Percentiles rank a stretch among this genome's conserved stretches.
Conservation (phyloP, 2,888 invertebrate species). For the Andrena camellia region DNA sequence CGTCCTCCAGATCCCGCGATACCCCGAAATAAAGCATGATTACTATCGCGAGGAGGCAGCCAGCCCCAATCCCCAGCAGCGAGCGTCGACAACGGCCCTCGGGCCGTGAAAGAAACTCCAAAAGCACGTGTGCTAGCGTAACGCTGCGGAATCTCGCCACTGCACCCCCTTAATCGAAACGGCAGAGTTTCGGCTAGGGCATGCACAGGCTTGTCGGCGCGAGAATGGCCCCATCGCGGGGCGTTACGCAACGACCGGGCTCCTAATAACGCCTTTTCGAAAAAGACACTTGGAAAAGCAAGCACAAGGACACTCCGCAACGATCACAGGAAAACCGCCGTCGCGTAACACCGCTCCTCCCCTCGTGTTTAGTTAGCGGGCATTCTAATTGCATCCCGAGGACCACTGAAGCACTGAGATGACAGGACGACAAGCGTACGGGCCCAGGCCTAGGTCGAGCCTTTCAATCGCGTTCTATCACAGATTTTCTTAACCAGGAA, state of each 20-base stretch:
- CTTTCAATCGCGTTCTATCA: slow-evolving; percentile 9
- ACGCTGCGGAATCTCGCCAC: too few relatives aligned
- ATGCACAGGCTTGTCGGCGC: background rate
- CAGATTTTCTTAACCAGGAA: background rate
- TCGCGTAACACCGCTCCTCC: slow-evolving; percentile 18
- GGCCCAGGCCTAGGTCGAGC: background rate
- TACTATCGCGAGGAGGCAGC: too few relatives aligned
- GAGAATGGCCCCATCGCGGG: background rate
- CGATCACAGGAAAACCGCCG: background rate
- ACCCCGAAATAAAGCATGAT: too few relatives aligned
- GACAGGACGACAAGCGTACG: too few relatives aligned
- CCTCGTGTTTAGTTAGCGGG: background rate
- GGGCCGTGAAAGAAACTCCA: too few relatives aligned
- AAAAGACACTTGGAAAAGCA: too few relatives aligned
- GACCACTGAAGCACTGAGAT: too few relatives aligned
- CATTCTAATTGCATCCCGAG: too few relatives aligned
- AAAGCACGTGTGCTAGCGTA: too few relatives aligned
- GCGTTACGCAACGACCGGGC: slow-evolving; percentile 20
- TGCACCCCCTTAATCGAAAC: too few relatives aligned
- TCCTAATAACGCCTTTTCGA: too few relatives aligned
- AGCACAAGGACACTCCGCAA: background rate
- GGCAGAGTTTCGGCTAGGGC: background rate
- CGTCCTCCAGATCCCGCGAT: too few relatives aligned
- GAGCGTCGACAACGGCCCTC: background rate
- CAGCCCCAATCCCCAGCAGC: background rate